These are phyloP conservation scores for Pseudonaja textilis DNA, from an alignment of 2,113 vertebrate species.

Conservation along the genomic window DNA sequence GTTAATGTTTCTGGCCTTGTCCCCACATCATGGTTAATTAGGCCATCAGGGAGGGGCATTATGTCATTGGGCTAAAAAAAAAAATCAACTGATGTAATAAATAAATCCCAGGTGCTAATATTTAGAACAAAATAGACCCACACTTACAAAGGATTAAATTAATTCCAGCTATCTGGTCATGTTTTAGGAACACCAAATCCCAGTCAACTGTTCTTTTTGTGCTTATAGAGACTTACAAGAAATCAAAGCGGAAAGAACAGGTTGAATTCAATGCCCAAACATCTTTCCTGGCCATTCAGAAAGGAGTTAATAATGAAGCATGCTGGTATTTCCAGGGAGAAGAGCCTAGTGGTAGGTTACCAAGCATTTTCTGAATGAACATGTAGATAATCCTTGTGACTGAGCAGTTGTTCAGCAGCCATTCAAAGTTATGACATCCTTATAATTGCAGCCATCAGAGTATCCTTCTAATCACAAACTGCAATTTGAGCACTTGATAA, in stretches of 20 bases:
- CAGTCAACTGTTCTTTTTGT: neutral
- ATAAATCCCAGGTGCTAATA: neutral
- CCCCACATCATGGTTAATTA: neutral
- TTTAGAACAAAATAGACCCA: neutral
- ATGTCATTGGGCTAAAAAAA: neutral
- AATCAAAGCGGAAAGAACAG: neutral
- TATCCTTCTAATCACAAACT: neutral
- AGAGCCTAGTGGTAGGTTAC: neutral
- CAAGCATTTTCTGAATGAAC: neutral
- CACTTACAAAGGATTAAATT: neutral
- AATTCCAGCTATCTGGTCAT: neutral
- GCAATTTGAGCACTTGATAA: neutral
- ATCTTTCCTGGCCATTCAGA: neutral
- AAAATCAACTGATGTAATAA: neutral
- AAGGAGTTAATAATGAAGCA: neutral
- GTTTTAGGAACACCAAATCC: neutral
- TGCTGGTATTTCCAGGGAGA: neutral
- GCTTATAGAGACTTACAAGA: neutral
- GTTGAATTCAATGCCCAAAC: neutral
- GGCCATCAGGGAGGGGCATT: neutral
- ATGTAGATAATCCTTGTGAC: neutral
- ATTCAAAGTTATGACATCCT: neutral
- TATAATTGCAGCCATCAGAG: neutral
- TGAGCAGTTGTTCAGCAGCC: neutral
- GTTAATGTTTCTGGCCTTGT: neutral